Evolutionary conservation across 1,140 invertebrate genomes (phyloP), one percentile per base, ranked within the genome.

Genomic region (Drosophila sechellia): DNA sequence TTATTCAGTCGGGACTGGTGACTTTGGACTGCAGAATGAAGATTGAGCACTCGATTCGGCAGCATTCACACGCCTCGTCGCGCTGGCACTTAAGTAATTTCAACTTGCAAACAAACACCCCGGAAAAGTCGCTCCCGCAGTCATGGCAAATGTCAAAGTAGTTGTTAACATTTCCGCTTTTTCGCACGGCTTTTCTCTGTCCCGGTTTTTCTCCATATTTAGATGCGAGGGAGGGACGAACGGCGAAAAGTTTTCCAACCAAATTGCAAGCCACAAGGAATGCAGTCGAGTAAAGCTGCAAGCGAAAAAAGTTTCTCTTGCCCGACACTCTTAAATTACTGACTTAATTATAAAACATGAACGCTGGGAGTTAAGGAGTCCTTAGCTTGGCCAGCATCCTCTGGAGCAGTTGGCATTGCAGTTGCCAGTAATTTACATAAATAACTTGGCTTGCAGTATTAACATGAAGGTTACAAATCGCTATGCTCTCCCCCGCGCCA

Each of bases 331-430:
- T 86, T 87, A 86, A 86, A 87, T 87, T 86, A 87, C 83, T 66
- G 76, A 86, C 83, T 86, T 86, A 86, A 86, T 86, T 86, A 86
- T 87, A 86, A 86, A 86, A 76, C 83, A 86, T 83, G 83, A 87
- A 86, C 74, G 80, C 61, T 48, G 49, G 55, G 43, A 79, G 81
- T 69, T 48, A 39, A 45, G 48, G 27, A 22, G 25, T 15, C 49
- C 49, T 60, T 27, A 31, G 35, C 50, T 35, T 42, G 63, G 54
- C 60, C 55, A 40, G 49, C 66, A 46, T 40, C 56, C 50, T 52
- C 45, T 13, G 20, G 8, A 12, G 20, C 22, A 73, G 63, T 63
- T 59, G 43, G 57, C 66, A 68, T 74, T 57, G 73, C 72, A 68
- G 70, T 54, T 78, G 75, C 58, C 66, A 63, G 84, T 87, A 79